phyloP scores from a whole-genome alignment of 2,797 vertebrate species.

The Argya squamiceps region DNA sequence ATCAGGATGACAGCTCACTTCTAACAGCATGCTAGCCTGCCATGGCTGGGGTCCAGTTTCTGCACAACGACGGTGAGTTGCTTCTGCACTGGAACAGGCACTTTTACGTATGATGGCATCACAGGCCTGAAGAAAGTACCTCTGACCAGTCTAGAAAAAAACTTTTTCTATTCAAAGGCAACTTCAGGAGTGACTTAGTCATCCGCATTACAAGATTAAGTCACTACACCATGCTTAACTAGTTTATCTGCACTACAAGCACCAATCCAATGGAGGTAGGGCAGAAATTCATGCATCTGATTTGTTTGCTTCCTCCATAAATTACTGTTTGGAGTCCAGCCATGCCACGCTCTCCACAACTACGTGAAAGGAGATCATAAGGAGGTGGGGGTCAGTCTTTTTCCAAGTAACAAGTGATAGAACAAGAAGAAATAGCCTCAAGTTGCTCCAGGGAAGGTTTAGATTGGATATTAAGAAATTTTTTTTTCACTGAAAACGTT shows the following conservation, averaged over 20 bases:
- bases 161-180: background rate
- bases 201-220: background rate
- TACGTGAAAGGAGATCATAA: background rate
- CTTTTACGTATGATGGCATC: background rate
- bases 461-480: background rate
- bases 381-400: background rate
- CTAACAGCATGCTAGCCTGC: background rate
- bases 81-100: background rate
- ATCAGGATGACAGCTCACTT: background rate
- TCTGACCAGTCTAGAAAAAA: background rate
- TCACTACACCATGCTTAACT: background rate
- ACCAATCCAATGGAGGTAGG: background rate
- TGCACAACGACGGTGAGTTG: background rate
- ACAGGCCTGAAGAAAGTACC: background rate
- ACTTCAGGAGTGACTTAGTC: background rate
- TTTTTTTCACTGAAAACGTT: background rate
- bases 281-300: background rate
- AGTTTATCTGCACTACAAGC: background rate
- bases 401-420: background rate
- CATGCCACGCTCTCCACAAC: background rate
- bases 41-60: background rate
- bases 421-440: background rate
- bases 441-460: background rate
- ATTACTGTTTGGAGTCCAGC: background rate
- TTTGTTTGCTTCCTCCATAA: background rate